Conservation (phyloP, 53 echinoderm and acorn worm species). For the Paelopatides confundens region DNA sequence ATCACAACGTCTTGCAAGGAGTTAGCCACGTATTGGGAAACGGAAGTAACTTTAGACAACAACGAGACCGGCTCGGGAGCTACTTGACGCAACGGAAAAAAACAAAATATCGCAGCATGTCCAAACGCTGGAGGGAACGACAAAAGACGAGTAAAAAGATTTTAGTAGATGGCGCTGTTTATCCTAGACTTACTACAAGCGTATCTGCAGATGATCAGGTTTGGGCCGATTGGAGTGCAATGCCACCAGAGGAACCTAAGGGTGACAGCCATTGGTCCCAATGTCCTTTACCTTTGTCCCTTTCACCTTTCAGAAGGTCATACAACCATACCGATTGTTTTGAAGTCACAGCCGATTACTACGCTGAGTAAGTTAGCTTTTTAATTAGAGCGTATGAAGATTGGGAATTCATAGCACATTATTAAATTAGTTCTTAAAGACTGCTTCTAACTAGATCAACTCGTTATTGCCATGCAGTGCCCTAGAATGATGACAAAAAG, state of each 20-base stretch:
- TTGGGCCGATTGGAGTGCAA: not conserved
- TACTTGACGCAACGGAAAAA: not conserved
- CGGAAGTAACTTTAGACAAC: not conserved
- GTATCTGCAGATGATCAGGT: not conserved
- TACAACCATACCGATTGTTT: not conserved
- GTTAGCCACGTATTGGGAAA: too few species aligned
- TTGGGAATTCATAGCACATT: too few species aligned
- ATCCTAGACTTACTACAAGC: not conserved
- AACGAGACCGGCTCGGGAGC: not conserved
- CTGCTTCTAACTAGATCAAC: too few species aligned
- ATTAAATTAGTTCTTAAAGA: too few species aligned
- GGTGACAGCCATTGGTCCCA: not conserved
- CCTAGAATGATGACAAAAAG: too few species aligned
- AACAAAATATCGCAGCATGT: not conserved
- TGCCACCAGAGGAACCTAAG: not conserved
- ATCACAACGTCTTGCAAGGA: too few species aligned
- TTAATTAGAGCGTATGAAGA: too few species aligned
- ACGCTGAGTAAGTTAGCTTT: not conserved
- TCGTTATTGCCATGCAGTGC: too few species aligned
- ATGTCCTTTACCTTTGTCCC: not conserved
- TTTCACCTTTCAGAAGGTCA: not conserved
- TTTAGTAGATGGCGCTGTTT: not conserved
- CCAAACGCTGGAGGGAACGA: not conserved
- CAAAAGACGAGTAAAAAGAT: not conserved
- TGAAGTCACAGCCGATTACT: not conserved